phyloP scores from a whole-genome alignment of 2,888 invertebrate species.

The Diarsia rubi region DNA sequence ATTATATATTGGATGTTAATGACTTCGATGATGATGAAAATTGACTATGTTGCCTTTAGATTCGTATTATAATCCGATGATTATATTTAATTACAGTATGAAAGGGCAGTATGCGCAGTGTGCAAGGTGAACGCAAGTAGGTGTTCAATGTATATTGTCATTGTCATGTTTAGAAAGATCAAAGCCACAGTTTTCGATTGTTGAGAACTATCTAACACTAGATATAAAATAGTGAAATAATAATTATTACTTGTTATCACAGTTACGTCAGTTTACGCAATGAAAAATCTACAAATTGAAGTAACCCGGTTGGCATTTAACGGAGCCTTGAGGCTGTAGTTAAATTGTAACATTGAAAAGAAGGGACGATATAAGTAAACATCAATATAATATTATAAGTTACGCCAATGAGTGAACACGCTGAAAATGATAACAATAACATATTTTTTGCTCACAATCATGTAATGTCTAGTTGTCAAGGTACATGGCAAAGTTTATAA shows the following conservation, averaged over 20 bases:
- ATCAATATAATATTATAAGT: slow-evolving; percentile 25
- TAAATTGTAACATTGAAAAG: slow-evolving; percentile 43
- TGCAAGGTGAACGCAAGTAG: neutral
- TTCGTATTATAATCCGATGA: slow-evolving; percentile 29
- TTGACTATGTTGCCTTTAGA: slow-evolving; percentile 36
- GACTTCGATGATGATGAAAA: slow-evolving; percentile 60
- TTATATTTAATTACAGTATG: slow-evolving; percentile 30
- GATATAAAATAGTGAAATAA: neutral
- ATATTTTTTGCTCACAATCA: slow-evolving; percentile 26
- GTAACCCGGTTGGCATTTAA: slow-evolving; percentile 48
- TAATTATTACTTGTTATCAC: slow-evolving; percentile 14
- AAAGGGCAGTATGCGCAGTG: neutral
- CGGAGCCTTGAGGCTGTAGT: slow-evolving; percentile 42
- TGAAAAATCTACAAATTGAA: slow-evolving; percentile 39
- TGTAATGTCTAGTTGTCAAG: slow-evolving; percentile 38
- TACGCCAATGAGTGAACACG: slow-evolving; percentile 4
- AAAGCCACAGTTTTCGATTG: neutral
- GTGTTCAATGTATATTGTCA: neutral
- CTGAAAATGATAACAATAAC: slow-evolving; percentile 39
- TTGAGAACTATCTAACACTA: neutral
- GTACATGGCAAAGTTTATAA: slow-evolving; percentile 31
- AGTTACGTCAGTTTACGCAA: slow-evolving; percentile 35
- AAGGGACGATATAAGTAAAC: slow-evolving; percentile 31
- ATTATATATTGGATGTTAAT: slow-evolving; percentile 72
- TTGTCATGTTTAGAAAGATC: neutral